These are phyloP conservation scores for Bombus picipes DNA, from an alignment of 1,140 invertebrate species.

Conservation along the genomic window DNA sequence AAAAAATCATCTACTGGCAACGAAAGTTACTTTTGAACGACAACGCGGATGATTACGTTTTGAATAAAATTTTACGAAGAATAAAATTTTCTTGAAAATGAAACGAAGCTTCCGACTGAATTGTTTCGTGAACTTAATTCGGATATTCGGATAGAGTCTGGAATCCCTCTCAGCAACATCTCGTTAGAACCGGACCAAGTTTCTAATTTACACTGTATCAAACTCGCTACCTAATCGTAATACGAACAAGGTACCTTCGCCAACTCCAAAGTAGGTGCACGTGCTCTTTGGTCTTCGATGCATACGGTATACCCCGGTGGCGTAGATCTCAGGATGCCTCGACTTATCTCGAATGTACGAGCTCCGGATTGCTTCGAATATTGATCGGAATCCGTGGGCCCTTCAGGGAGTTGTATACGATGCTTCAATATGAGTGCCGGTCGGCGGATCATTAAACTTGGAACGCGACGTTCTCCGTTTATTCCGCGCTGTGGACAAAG, in stretches of 20 bases:
- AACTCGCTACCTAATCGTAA: neutral
- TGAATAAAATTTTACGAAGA: too few species aligned
- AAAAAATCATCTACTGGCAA: too few species aligned
- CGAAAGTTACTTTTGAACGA: too few species aligned
- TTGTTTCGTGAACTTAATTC: neutral
- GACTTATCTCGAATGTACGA: conserved; percentile 25
- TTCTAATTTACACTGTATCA: neutral
- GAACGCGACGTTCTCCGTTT: conserved; percentile 9
- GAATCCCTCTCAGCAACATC: neutral
- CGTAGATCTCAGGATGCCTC: neutral
- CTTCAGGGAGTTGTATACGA: conserved; percentile 15
- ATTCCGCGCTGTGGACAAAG: neutral
- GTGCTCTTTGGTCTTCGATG: neutral
- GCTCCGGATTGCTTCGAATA: conserved; percentile 25
- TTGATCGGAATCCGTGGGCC: conserved; percentile 23
- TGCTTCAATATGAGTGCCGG: conserved; percentile 7
- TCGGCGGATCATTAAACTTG: conserved; percentile 28
- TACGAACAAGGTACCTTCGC: neutral
- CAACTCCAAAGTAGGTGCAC: neutral
- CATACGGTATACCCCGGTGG: neutral
- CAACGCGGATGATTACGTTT: too few species aligned
- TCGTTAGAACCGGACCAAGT: neutral
- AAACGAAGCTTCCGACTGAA: neutral
- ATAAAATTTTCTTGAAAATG: too few species aligned
- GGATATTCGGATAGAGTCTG: neutral